These are phyloP conservation scores for Dreissena rostriformis DNA, from an alignment of 1,140 invertebrate species.

Conservation along the genomic window DNA sequence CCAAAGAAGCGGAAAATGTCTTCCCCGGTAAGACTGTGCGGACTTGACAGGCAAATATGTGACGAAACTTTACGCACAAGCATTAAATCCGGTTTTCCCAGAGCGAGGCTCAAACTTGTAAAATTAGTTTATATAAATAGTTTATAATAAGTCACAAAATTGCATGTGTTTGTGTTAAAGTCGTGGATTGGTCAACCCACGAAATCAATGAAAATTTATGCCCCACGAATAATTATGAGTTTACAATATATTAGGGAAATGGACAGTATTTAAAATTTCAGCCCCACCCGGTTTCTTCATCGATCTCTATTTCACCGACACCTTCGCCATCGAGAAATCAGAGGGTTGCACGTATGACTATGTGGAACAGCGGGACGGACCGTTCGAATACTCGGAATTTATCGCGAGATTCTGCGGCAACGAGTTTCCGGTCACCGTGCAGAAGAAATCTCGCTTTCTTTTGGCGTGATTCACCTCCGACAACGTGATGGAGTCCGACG, in stretches of 20 bases:
- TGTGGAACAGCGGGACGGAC: constrained; percentile 89
- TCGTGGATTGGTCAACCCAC: too few relatives aligned
- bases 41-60: too few relatives aligned
- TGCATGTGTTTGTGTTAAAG: too few relatives aligned
- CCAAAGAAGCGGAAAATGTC: too few relatives aligned
- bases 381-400: constrained; percentile 90
- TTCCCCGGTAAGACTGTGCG: too few relatives aligned
- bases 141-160: too few relatives aligned
- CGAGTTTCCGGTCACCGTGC: constrained; percentile 89
- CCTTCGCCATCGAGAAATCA: constrained; percentile 89
- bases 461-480: constrained; percentile 94
- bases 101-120: too few relatives aligned
- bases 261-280: background rate
- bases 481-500: constrained; percentile 90
- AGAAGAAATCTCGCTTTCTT: constrained; percentile 88
- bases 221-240: background rate
- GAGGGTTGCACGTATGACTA: constrained; percentile 90
- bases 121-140: too few relatives aligned
- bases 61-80: too few relatives aligned
- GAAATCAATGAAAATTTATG: too few relatives aligned
- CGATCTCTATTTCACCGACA: constrained; percentile 91
- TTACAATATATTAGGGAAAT: too few relatives aligned
- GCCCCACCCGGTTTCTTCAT: constrained; percentile 86
- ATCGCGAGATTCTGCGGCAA: constrained; percentile 88
- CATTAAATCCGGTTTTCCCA: too few relatives aligned